A percentile compares a stretch with the other conserved stretches of the same genome.
Conservation (phyloP, 1,140 invertebrate genomes). For the Ptiloglossa arizonensis region DNA sequence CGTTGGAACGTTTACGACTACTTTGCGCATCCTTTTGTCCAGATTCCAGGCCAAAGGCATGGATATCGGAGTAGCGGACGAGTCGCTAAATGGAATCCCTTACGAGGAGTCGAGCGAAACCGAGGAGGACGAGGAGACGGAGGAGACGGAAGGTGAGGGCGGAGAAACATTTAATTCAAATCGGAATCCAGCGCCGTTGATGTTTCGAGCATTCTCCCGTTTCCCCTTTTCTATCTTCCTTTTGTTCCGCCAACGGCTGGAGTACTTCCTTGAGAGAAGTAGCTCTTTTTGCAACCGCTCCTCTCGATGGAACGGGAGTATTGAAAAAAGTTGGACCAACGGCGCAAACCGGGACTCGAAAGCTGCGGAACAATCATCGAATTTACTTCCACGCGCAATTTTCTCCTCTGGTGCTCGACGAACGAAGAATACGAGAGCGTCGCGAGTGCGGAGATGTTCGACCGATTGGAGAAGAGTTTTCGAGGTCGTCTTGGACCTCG, state of each 20-base stretch:
- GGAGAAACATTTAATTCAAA: constrained; percentile 17
- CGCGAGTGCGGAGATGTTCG: too few species aligned
- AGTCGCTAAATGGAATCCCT: constrained; percentile 87
- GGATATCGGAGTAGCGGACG: constrained; percentile 89
- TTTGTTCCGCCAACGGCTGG: neutral
- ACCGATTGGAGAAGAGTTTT: too few species aligned
- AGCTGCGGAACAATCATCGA: too few species aligned
- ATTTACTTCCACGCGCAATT: too few species aligned
- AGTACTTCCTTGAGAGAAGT: neutral
- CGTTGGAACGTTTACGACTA: constrained; percentile 29
- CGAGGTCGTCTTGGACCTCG: too few species aligned
- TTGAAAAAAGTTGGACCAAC: neutral
- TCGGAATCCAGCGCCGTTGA: neutral
- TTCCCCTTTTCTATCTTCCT: neutral
- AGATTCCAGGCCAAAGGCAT: constrained; percentile 92
- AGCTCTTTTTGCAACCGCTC: neutral
- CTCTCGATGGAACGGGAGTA: neutral
- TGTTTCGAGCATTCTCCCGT: neutral
- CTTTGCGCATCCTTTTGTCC: constrained; percentile 44
- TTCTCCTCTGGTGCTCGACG: too few species aligned
- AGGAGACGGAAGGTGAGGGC: constrained; percentile 79
- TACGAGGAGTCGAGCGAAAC: constrained; percentile 85
- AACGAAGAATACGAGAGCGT: too few species aligned
- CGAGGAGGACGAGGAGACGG: constrained; percentile 83
- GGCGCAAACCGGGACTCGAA: too few species aligned